Evolutionary conservation across 2,113 vertebrate genomes (phyloP).

Genomic region (Pongo abelii): DNA sequence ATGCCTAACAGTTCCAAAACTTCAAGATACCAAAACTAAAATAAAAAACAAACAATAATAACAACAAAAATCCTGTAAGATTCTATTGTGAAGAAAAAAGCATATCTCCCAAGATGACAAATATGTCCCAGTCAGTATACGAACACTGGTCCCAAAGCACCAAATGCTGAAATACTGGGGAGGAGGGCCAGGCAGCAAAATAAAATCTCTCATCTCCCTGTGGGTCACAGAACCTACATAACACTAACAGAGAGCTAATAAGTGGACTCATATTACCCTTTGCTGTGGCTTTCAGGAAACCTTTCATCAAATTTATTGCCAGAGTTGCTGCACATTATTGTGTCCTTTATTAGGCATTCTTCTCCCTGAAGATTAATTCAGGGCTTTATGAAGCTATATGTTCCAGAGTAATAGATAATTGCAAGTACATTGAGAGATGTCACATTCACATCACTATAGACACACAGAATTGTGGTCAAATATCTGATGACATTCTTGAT

Average conservation of each 20-base stretch:
- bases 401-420: conserved; percentile 70
- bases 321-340: conserved; percentile 69
- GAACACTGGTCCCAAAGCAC: conserved; percentile 32
- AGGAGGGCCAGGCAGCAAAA: conserved; percentile 33
- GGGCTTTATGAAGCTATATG: conserved; percentile 32
- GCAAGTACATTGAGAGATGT: conserved; percentile 61
- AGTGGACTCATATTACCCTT: conserved; percentile 60
- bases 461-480: conserved; percentile 36
- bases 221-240: conserved; percentile 50
- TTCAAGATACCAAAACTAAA: neutral
- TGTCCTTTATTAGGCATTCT: conserved; percentile 59
- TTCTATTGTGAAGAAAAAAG: conserved; percentile 32
- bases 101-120: neutral
- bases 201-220: conserved; percentile 49
- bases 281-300: conserved; percentile 55
- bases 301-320: conserved; percentile 69
- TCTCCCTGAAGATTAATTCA: conserved; percentile 70
- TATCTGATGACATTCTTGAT: conserved; percentile 39
- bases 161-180: conserved; percentile 8
- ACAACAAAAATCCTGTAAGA: neutral
- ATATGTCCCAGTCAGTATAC: neutral
- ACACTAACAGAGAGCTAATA: conserved; percentile 58
- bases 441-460: conserved; percentile 39
- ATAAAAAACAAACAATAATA: neutral
- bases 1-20: neutral